Evolutionary conservation across 2,113 vertebrate species (phyloP).

Genomic region (Syrrhaptes paradoxus): DNA sequence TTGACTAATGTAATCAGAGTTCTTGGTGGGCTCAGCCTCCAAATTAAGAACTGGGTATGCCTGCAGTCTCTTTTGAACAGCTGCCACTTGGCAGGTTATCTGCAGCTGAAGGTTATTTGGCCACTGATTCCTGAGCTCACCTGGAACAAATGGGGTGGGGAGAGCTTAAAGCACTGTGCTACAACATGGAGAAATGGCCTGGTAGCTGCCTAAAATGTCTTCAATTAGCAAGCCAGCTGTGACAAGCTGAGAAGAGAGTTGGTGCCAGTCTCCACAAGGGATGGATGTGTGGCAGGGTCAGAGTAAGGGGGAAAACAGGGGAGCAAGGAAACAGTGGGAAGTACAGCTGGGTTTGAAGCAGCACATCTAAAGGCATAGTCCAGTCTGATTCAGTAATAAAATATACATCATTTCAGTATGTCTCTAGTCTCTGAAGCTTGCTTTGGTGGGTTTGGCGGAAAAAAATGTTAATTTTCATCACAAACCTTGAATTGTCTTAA

Average conservation of each 20-base stretch:
- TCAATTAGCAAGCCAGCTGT: not conserved
- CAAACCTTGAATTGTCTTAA: not conserved
- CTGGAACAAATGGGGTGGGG: not conserved
- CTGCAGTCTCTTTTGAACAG: not conserved
- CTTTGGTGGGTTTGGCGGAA: not conserved
- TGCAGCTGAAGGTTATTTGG: not conserved
- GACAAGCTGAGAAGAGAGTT: not conserved
- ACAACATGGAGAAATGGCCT: not conserved
- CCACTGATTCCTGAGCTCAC: not conserved
- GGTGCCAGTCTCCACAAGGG: not conserved
- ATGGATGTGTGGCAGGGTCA: not conserved
- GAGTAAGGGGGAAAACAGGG: not conserved
- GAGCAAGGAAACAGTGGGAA: not conserved
- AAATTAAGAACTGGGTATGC: not conserved
- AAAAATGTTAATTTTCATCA: not conserved
- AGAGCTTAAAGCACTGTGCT: not conserved
- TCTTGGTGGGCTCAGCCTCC: not conserved
- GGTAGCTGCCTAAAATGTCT: not conserved
- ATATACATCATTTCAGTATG: not conserved
- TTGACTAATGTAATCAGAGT: not conserved
- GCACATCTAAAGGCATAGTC: not conserved
- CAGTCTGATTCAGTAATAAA: not conserved
- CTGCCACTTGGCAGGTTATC: not conserved
- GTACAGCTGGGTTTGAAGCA: not conserved
- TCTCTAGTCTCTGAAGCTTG: not conserved